phyloP scores from a whole-genome alignment of 2,888 invertebrate species.

The Taphrorychus bicolor region DNA sequence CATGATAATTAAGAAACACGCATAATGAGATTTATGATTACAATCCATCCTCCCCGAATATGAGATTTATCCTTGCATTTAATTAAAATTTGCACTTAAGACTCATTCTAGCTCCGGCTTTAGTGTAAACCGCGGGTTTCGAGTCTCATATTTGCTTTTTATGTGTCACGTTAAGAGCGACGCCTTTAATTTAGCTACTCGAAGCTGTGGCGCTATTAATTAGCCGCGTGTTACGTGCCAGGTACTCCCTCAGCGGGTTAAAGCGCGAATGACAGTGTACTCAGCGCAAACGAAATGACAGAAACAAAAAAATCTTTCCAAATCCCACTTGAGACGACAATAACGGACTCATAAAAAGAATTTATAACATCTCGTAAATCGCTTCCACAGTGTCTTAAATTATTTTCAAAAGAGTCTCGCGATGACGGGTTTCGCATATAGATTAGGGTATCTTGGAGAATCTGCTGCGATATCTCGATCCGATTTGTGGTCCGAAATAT shows the following conservation, averaged over 20 bases:
- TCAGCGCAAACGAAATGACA: no score
- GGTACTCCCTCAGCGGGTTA: neutral
- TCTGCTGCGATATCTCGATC: conserved; percentile 23
- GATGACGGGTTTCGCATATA: conserved; percentile 19
- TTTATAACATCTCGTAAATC: conserved; percentile 9
- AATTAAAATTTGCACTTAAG: neutral
- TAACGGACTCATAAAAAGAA: conserved; percentile 2
- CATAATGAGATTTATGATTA: no score
- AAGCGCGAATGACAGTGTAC: no score
- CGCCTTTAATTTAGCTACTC: neutral
- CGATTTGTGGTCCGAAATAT: conserved; percentile 33
- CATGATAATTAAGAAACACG: neutral
- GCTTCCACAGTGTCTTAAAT: conserved; percentile 10
- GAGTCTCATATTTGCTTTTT: neutral
- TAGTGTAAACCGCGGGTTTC: neutral
- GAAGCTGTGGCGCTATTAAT: neutral
- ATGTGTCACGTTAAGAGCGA: neutral
- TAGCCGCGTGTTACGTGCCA: neutral
- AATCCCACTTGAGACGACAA: neutral
- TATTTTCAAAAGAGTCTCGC: conserved; percentile 16
- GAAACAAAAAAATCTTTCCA: no score
- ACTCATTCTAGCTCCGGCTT: neutral
- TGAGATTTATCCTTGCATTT: neutral
- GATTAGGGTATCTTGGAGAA: conserved; percentile 21
- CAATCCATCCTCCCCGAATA: no score